Percentiles rank a stretch among this genome's conserved stretches.
Evolutionary conservation across 2,113 vertebrate species (phyloP).

Genomic region (Pandion haliaetus): DNA sequence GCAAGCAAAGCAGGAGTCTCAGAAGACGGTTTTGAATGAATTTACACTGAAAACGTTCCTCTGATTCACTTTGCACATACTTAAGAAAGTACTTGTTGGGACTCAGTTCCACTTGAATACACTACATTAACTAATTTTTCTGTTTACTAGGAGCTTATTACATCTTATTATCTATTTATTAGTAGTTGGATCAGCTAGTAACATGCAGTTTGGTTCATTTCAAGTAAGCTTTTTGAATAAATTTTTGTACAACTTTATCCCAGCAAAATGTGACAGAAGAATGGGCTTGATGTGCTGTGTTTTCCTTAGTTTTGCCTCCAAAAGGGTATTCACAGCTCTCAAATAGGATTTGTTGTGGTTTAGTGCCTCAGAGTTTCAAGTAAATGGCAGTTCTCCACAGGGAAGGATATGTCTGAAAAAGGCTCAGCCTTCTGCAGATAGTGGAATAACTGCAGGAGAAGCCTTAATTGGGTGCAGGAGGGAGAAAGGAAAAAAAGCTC

Average conservation of each 20-base stretch:
- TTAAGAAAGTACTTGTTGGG: neutral
- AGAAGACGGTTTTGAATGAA: neutral
- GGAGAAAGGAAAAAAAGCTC: neutral
- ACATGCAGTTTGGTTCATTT: neutral
- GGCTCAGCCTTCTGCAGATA: neutral
- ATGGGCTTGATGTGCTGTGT: neutral
- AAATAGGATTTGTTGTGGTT: neutral
- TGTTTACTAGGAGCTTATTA: neutral
- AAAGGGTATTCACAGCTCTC: conserved; percentile 2
- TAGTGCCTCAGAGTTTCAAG: neutral
- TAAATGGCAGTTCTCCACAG: conserved; percentile 27
- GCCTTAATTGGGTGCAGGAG: conserved; percentile 29
- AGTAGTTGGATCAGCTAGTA: neutral
- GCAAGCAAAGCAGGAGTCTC: neutral
- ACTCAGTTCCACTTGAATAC: neutral
- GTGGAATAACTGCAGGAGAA: conserved; percentile 42
- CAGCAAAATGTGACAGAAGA: neutral
- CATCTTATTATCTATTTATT: neutral
- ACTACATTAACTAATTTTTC: neutral
- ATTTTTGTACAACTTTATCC: neutral
- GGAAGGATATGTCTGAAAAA: neutral
- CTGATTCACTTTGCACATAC: neutral
- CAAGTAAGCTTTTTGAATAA: neutral
- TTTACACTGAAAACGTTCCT: neutral
- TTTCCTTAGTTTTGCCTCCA: neutral